Evolutionary conservation across 92 coral and sea anemone species (phyloP).

Genomic region (Paragorgia papillata): DNA sequence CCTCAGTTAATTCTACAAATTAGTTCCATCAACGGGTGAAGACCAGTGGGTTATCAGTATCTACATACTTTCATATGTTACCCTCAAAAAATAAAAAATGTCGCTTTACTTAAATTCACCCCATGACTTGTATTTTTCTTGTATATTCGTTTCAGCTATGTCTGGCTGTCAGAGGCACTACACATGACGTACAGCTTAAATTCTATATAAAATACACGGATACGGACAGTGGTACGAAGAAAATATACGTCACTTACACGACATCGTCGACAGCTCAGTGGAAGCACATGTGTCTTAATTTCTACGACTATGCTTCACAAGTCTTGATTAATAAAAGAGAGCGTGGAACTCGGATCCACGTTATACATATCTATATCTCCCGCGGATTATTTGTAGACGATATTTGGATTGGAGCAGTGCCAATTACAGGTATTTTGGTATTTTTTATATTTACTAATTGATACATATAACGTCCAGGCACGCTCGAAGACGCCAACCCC

Average conservation of each 20-base stretch:
- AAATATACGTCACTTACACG: slow-evolving; percentile 42
- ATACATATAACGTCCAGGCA: too few species aligned
- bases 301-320: slow-evolving; percentile 58
- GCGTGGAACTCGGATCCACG: slow-evolving; percentile 53
- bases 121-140: too few species aligned
- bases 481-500: too few species aligned
- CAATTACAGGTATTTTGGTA: slow-evolving; percentile 59
- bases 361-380: slow-evolving; percentile 58
- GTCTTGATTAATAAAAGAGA: slow-evolving; percentile 41
- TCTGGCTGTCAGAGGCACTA: slow-evolving; percentile 70
- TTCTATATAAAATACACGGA: slow-evolving; percentile 72
- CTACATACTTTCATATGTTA: too few species aligned
- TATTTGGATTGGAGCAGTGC: slow-evolving; percentile 71
- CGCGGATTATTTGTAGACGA: slow-evolving; percentile 67
- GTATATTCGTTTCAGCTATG: slow-evolving; percentile 68
- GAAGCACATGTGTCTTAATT: slow-evolving; percentile 66
- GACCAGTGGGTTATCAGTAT: too few species aligned
- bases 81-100: too few species aligned
- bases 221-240: slow-evolving; percentile 23
- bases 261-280: slow-evolving; percentile 52
- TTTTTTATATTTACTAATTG: too few species aligned
- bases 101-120: background rate
- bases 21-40: too few species aligned
- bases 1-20: too few species aligned
- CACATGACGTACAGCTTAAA: slow-evolving; percentile 36